These are phyloP conservation scores for Caenorhabditis inopinata DNA, from an alignment of 1,140 invertebrate species.

Conservation along the genomic window DNA sequence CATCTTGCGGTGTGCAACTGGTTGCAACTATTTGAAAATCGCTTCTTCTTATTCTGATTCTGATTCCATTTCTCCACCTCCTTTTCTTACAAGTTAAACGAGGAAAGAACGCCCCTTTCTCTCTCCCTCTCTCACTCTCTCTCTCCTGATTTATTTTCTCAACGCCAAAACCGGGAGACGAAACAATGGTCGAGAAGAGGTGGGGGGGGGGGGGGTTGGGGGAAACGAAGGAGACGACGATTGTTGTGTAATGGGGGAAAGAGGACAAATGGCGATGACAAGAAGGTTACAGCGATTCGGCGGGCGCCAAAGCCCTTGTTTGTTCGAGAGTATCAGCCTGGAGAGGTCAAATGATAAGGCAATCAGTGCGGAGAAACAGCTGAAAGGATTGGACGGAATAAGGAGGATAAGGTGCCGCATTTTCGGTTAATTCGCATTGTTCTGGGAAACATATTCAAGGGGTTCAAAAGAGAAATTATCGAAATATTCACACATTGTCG, in stretches of 20 bases:
- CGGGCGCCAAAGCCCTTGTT: conserved; percentile 10
- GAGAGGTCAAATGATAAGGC: not conserved
- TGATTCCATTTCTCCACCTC: not conserved
- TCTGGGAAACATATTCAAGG: no score
- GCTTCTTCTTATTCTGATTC: not conserved
- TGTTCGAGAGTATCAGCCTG: conserved; percentile 18
- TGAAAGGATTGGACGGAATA: not conserved
- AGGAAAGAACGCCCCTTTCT: conserved; percentile 12
- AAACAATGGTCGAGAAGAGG: conserved; percentile 21
- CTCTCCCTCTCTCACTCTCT: not conserved
- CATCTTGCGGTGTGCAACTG: not conserved
- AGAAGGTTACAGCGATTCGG: conserved; percentile 5
- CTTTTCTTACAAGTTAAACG: not conserved
- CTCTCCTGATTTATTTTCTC: no score
- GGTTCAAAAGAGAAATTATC: no score
- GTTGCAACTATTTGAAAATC: not conserved
- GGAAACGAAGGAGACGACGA: not conserved
- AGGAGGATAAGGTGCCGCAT: no score
- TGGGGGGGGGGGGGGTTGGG: no score
- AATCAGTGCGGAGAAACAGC: not conserved
- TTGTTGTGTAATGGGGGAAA: not conserved
- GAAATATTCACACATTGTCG: no score
- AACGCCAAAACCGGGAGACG: conserved; percentile 20
- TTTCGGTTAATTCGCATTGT: conserved; percentile 1
- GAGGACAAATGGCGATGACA: conserved; percentile 11